Base-by-base conservation (phyloP, 2,797 vertebrate genomes). In the Sebastes miniatus region DNA sequence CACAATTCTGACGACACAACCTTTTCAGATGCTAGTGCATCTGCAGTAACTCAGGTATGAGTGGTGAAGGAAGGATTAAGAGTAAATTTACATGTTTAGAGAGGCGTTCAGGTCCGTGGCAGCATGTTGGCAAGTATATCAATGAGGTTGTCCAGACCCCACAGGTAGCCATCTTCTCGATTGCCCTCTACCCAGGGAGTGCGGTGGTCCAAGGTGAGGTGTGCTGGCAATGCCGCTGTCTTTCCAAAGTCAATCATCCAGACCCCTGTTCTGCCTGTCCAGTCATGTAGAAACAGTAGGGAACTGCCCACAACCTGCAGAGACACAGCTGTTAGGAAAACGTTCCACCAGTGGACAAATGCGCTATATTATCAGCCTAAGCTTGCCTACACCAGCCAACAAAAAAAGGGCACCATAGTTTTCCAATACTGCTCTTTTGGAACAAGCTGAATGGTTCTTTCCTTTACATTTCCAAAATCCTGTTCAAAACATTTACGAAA, bases 221-320 rank as follows among this genome's bases (percentile, higher is more conserved):
- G 90, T 2, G 93, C 54, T 0, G 96, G 95, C 39, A 96, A 73
- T 9, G 93, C 87, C 16, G 91, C 90, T 0, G 97, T 97, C 94
- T 97, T 98, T 68, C 96, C 97, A 54, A 98, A 98, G 93, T 98
- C 97, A 6, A 98, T 98, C 97, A 98, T 98, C 97, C 97, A 98
- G 47, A 98, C 95, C 6, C 96, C 97, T 43, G 96, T 95, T 79
- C 92, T 94, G 66, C 95, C 95, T 0, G 93, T 95, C 56, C 91
- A 88, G 82, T 97, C 96, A 0, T 98, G 97, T 34, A 98, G 95
- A 63, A 98, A 97, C 56, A 98, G 93, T 32, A 98, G 92, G 14
- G 97, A 97, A 73, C 97, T 98, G 61, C 97, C 97, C 43, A 98
- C 96, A 64, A 97, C 96, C 97, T 98, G 89, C 29, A 69, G 73